Percentiles rank a stretch among this genome's conserved stretches.
Evolutionary conservation across 2,797 vertebrate genomes (phyloP).

Genomic region (Phyllotis vaccarum): DNA sequence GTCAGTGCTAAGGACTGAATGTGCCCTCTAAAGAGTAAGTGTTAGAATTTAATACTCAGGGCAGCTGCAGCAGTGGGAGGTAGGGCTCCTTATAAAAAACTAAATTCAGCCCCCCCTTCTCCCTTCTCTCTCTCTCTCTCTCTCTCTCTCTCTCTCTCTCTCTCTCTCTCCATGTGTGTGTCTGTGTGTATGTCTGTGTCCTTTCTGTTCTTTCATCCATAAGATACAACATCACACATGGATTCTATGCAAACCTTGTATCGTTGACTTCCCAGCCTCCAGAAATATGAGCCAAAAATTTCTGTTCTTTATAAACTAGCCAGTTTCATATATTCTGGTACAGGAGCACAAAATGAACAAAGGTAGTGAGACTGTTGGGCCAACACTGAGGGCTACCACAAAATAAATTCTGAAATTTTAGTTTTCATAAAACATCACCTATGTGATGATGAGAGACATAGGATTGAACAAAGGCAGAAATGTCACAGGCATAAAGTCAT

Average conservation of each 20-base stretch:
- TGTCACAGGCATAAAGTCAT: not conserved
- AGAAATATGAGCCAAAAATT: not conserved
- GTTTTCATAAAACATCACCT: not conserved
- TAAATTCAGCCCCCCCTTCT: not conserved
- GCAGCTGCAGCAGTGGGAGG: rapidly evolving
- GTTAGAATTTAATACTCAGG: not conserved
- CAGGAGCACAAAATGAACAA: not conserved
- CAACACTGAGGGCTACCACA: not conserved
- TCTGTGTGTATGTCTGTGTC: not conserved
- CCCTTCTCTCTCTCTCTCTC: not conserved
- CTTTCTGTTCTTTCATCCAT: not conserved
- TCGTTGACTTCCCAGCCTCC: not conserved
- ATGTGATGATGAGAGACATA: not conserved
- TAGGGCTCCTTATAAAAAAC: not conserved
- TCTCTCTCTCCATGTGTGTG: not conserved
- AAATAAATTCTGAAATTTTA: not conserved
- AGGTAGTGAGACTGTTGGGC: not conserved
- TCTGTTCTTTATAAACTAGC: not conserved
- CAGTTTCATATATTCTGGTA: not conserved
- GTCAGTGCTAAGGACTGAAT: not conserved
- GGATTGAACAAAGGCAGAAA: rapidly evolving
- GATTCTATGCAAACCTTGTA: too few relatives aligned
- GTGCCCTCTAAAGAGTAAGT: not conserved
- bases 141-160: not conserved
- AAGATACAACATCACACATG: not conserved